Evolutionary conservation across 1,140 invertebrate species (phyloP), one percentile per base, ranked within the genome.

Genomic region (Atopsyche davidsoni): DNA sequence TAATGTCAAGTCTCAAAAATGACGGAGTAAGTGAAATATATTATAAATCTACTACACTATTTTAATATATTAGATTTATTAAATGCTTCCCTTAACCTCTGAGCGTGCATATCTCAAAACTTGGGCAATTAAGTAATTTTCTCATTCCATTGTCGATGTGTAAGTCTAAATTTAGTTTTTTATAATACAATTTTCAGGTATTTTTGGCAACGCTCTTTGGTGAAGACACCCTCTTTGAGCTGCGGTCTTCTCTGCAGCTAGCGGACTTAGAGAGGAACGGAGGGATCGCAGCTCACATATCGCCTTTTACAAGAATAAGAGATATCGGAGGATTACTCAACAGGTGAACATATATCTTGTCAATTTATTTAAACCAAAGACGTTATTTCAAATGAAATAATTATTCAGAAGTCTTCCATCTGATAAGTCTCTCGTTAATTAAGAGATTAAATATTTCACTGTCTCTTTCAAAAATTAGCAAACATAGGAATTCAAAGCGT

Each of bases 161-260:
- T n/a, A n/a, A n/a, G n/a, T n/a, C n/a, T n/a, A n/a, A n/a, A n/a
- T n/a, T n/a, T n/a, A n/a, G n/a, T n/a, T n/a, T n/a, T n/a, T n/a
- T n/a, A n/a, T n/a, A n/a, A n/a, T n/a, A n/a, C n/a, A n/a, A n/a
- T 42, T 53, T 42, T 3, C 54, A 71, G 70, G 70, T 87, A 0
- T 90, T 99, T 51, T 75, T 99, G 57, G 96, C 87, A 0, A 83
- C 92, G 18, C 77, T 99, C 58, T 97, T 98, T 76, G 96, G 95
- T n/a, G 91, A 92, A 2, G 94, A 98, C 58, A 98, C 94, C 0
- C 71, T 99, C 2, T 96, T 83, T 75, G 92, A 99, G 74, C 68
- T 99, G 10, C 76, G 86, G 24, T 89, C 92, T 46, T 85, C 94
- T 0, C 72, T 99, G 25, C 96, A 99, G 70, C 67, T 98, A 51